Evolutionary conservation across 2,888 invertebrate species (phyloP).

Genomic region (Bugulina stolonifera): DNA sequence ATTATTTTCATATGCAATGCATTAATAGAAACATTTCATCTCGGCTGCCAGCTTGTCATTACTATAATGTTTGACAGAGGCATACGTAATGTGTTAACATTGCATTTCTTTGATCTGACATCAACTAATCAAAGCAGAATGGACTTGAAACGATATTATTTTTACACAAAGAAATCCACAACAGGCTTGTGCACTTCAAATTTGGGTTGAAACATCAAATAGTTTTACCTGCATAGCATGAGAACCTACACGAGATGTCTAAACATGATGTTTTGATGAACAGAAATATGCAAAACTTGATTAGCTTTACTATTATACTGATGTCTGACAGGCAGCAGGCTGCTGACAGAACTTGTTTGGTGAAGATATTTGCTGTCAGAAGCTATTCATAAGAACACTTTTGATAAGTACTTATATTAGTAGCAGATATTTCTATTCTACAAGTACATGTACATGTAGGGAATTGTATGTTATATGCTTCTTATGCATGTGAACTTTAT

Average conservation of each 20-base stretch:
- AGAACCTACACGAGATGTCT: not conserved
- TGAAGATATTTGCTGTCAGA: too few relatives aligned
- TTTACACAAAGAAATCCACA: conserved; percentile 23
- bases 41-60: conserved; percentile 7
- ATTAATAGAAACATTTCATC: too few relatives aligned
- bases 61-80: conserved; percentile 15
- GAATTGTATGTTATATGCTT: too few relatives aligned
- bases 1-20: too few relatives aligned
- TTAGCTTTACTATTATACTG: not conserved
- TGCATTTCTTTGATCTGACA: conserved; percentile 23
- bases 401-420: too few relatives aligned
- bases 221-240: not conserved
- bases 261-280: conserved; percentile 25
- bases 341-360: too few relatives aligned
- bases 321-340: not conserved
- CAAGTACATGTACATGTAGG: too few relatives aligned
- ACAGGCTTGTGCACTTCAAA: conserved; percentile 21
- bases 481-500: too few relatives aligned
- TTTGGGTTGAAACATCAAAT: conserved; percentile 1
- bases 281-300: not conserved
- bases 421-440: too few relatives aligned
- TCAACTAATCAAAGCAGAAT: conserved; percentile 24
- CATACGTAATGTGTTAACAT: conserved; percentile 21
- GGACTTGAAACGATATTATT: conserved; percentile 11
- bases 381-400: too few relatives aligned